Base-by-base conservation (phyloP, 2,888 invertebrate species). In the Andrena fulva region DNA sequence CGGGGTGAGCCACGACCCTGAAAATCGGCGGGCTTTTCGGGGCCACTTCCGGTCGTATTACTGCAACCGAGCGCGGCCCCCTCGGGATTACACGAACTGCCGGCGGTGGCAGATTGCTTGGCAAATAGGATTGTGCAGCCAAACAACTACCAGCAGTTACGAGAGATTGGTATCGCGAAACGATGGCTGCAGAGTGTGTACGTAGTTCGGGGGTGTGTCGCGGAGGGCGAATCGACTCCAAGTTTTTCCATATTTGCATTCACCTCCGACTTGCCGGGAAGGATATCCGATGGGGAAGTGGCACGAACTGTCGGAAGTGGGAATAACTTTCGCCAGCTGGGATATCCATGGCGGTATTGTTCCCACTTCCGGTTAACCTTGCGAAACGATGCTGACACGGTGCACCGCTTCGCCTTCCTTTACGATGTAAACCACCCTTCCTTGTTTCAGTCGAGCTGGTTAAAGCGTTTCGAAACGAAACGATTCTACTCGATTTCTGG, bases 81-180 rank as follows among this genome's bases (percentile, higher is more conserved):
- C 60, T 42, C 60, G 79, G 79, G 86, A 86, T 88, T 87, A 90
- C 87, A 85, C 73, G 80, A 88, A 85, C 82, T 82, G 78, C 84
- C 84, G 81, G 72, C 80, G 82, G 85, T 87, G 85, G 86, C 85
- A 89, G 88, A 91, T 90, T 90, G 90, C 88, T 90, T 86, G 88
- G 88, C 90, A 91, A 91, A 91, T 91, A 89, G 90, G 89, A 89
- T 90, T 85, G 86, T 80, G 87, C 88, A 85, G 88, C 89, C 89
- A 89, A 90, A 90, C 89, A 91, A 90, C 87, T 88, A 80, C 85
- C 76, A 74, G 83, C 86, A 85, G 87, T 86, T 84, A 84, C 84
- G 73, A 75, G 82, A 84, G 85, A 83, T 84, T 82, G 84, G 85
- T 80, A 84, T 87, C 84, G 82, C 77, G 77, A 80, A 85, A 82